Conservation (phyloP, 2,888 invertebrate species). For the Brachypalpus laphriformis region DNA sequence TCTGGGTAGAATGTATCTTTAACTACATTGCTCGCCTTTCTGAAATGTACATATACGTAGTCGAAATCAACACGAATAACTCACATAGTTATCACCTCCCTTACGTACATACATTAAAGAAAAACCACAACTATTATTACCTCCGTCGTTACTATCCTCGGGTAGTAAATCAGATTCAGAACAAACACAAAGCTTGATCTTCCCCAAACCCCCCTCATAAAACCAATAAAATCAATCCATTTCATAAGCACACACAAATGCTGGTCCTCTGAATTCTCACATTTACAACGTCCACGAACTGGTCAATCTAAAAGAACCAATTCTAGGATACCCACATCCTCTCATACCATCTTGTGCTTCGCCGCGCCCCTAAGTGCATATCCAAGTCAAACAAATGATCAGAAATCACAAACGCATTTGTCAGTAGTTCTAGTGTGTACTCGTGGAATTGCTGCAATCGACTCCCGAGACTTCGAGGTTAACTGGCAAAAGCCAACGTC, state of each 20-base stretch:
- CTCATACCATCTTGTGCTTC: neutral
- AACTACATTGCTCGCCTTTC: too few relatives aligned
- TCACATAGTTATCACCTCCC: neutral
- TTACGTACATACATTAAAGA: neutral
- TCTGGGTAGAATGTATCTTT: too few relatives aligned
- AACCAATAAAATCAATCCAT: neutral
- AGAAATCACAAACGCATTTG: slow-evolving; percentile 59
- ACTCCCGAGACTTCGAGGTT: slow-evolving; percentile 39
- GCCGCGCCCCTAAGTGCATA: slow-evolving; percentile 36
- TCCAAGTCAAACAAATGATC: slow-evolving; percentile 60
- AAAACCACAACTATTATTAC: neutral
- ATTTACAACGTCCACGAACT: neutral
- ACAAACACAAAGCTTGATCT: neutral
- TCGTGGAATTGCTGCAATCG: slow-evolving; percentile 15
- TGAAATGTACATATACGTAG: too few relatives aligned
- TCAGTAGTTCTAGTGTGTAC: slow-evolving; percentile 17
- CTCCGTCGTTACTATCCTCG: neutral
- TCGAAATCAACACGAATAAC: neutral
- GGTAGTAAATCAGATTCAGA: slow-evolving; percentile 3
- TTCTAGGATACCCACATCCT: neutral
- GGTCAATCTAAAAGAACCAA: slow-evolving; percentile 12
- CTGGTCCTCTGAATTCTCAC: neutral
- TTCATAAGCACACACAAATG: slow-evolving; percentile 4
- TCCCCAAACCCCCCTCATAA: neutral
- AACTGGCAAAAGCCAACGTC: slow-evolving; percentile 49